Evolutionary conservation across 2,888 invertebrate genomes (phyloP), one percentile per base, ranked within the genome.

Genomic region (Watsonalla binaria): DNA sequence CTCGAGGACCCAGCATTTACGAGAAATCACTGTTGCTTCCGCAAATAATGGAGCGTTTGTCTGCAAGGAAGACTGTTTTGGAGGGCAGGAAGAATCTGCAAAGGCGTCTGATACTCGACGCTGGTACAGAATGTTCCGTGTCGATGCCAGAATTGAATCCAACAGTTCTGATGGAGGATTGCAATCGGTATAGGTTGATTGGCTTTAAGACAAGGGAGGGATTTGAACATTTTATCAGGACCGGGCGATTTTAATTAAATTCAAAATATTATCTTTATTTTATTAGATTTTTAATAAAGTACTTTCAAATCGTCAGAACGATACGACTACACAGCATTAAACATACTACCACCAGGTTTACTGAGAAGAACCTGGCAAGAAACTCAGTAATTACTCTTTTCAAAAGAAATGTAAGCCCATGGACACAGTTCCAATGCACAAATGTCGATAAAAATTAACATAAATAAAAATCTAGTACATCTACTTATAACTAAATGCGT

Each of bases 1-100:
- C 75, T 0, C 66, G 58, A 61, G 81, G 80, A 0, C 76, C 80
- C 0, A 66, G 64, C 51, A 63, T 78, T 14, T 47, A 71, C 6
- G 79, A 80, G 45, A 81, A 80, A 51, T 61, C 62, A 8, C 51
- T 70, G 0, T 61, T 68, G 0, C 52, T 80, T 11, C 80, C 80
- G 0, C 68, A 73, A 51, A 70, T 80, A 14, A 69, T 80, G 63
- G 53, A 61, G 0, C 61, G 77, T 1, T 51, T 80, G 34, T 55
- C 59, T 0, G 55, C 57, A 0, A 66, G 66, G 46, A 58, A 66
- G 9, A 54, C 50, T 11, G 47, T 15, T 0, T 14, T 58, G 1
- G 60, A 67, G 13, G 58, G 50, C 14, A 52, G 53, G 9, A 60
- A 51, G n/a, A 52, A 52, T 14, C 33, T 59, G 2, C 56, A 51